Base-by-base conservation (phyloP, 2,113 vertebrate genomes). In the Herpetotheres cachinnans region DNA sequence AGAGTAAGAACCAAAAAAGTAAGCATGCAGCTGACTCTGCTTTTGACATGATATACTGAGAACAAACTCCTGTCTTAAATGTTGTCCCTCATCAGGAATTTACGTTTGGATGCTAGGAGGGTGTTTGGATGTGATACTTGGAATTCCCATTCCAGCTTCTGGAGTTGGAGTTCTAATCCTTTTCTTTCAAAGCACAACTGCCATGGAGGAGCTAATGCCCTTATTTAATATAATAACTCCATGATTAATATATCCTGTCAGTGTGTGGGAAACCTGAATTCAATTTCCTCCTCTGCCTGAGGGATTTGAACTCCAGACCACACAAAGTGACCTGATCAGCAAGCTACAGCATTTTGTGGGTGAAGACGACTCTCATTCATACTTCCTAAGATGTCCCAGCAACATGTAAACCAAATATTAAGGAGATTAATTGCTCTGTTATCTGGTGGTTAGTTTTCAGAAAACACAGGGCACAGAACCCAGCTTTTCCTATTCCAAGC, bases 251-350 rank as follows among this genome's bases (percentile, higher is more conserved):
- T 90, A 90, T 95, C 92, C 93, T 96, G 90, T 90, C 85, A 91
- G 79, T 62, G 58, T 96, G 96, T 88, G 92, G 87, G 84, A 93
- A 97, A 96, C 54, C 82, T 95, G 96, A 96, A 90, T 90, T 91
- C 85, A 96, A 96, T 96, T 96, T 96, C 92, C 95, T 94, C 2
- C 0, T 82, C 79, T 90, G 78, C 95, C 79, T 80, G 66, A 93
- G 87, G 92, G 93, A 88, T 77, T 77, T 93, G 95, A 96, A 88
- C 95, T 94, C 74, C 79, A 88, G 96, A 96, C 93, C 96, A 96
- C 93, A 96, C 92, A 96, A 82, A 95, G 62, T 82, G 92, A 91
- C 95, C 96, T 82, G 78, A 90, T 76, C 79, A 69, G 65, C 56
- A 58, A 90, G 59, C 42, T 26, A 13, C 0, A 2, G 13, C 40